Conservation (phyloP, 1,140 invertebrate genomes). For the Asbolus verrucosus region DNA sequence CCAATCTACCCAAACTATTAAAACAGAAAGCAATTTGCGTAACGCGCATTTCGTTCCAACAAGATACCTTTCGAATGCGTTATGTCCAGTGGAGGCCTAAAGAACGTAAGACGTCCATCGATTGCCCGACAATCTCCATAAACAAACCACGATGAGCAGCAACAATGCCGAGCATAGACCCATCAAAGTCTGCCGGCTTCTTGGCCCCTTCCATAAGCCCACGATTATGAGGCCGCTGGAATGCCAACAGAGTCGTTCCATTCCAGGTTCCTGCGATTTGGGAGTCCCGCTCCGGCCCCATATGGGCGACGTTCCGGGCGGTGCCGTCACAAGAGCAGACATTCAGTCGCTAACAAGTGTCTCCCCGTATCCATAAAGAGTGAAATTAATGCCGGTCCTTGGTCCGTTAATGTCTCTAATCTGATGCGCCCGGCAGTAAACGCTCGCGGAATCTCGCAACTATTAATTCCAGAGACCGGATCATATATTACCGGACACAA, state of each 20-base stretch:
- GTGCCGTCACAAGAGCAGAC: neutral
- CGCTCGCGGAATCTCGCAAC: slow-evolving; percentile 63
- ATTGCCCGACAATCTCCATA: neutral
- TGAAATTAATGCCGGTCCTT: slow-evolving; percentile 63
- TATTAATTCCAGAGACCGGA: slow-evolving; percentile 63
- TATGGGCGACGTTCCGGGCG: too few species aligned
- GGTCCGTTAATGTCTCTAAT: slow-evolving; percentile 65
- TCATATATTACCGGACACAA: slow-evolving; percentile 61
- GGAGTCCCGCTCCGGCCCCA: too few species aligned
- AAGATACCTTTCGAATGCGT: slow-evolving; percentile 16
- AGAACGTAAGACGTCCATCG: slow-evolving; percentile 1
- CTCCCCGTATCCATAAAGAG: slow-evolving; percentile 55
- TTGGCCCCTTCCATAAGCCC: too few species aligned
- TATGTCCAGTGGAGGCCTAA: slow-evolving; percentile 4
- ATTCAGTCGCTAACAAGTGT: slow-evolving; percentile 31
- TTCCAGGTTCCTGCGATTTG: too few species aligned
- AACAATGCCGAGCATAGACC: too few species aligned
- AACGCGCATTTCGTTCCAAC: slow-evolving; percentile 1
- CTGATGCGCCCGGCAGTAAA: slow-evolving; percentile 64
- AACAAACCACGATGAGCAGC: neutral
- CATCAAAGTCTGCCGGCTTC: too few species aligned
- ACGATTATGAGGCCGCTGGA: too few species aligned
- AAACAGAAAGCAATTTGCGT: slow-evolving; percentile 32
- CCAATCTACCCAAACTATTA: slow-evolving; percentile 28
- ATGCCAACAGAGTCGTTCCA: too few species aligned